phyloP scores from a whole-genome alignment of 2,113 vertebrate genomes.

The Tetrao urogallus region DNA sequence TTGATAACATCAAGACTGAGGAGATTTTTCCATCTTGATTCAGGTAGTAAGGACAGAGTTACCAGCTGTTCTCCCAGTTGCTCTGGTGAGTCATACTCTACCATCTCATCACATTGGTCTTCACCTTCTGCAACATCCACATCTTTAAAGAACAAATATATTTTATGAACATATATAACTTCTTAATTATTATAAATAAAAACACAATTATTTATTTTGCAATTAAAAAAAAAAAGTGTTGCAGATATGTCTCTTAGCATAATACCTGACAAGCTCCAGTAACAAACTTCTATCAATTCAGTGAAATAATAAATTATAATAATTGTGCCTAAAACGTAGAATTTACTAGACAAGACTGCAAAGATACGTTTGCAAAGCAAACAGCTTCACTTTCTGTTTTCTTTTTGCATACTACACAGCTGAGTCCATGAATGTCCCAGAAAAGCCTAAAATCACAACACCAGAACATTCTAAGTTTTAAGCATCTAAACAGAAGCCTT shows the following conservation, averaged over 20 bases:
- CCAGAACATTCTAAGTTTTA: neutral
- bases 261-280: neutral
- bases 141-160: slow-evolving; percentile 67
- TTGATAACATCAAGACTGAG: slow-evolving; percentile 92
- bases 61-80: slow-evolving; percentile 88
- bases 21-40: slow-evolving; percentile 95
- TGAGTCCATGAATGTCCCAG: neutral
- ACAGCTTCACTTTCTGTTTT: neutral
- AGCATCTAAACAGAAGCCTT: neutral
- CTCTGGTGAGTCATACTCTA: slow-evolving; percentile 86
- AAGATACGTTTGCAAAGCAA: neutral
- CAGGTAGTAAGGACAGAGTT: slow-evolving; percentile 90
- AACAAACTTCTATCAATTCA: neutral
- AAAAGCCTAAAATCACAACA: neutral
- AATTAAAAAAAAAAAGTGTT: neutral
- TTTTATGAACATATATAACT: neutral
- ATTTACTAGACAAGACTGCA: neutral
- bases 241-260: neutral
- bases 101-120: slow-evolving; percentile 78
- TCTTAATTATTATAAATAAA: neutral
- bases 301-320: neutral
- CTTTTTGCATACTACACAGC: neutral
- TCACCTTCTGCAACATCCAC: slow-evolving; percentile 69
- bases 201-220: neutral
- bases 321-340: neutral